A percentile compares a stretch with the other conserved stretches of the same genome.
Evolutionary conservation across 2,888 invertebrate genomes (phyloP).

Genomic region (Plebejus anna): DNA sequence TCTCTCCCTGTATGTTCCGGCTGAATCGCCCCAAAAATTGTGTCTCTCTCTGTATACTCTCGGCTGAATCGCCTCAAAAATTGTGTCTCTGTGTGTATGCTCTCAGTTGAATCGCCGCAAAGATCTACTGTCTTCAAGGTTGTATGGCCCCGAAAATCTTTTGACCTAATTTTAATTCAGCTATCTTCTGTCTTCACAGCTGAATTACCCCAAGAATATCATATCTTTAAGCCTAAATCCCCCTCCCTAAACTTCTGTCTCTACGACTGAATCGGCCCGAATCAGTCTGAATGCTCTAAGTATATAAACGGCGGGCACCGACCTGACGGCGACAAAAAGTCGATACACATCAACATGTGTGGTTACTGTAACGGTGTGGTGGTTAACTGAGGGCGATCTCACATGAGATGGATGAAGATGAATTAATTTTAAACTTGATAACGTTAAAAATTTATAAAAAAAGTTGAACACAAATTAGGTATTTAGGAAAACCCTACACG

Average conservation of each 20-base stretch:
- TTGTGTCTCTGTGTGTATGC: no score
- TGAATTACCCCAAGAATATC: not conserved
- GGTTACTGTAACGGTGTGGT: conserved; percentile 36
- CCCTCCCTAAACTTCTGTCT: not conserved
- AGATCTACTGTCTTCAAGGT: no score
- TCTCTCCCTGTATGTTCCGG: no score
- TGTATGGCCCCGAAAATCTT: no score
- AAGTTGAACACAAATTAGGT: no score
- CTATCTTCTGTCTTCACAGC: no score
- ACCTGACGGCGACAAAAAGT: conserved; percentile 37
- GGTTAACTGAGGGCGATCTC: conserved; percentile 30
- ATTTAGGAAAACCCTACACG: no score
- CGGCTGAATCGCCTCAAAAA: not conserved
- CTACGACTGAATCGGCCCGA: not conserved
- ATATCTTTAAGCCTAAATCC: no score
- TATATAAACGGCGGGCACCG: conserved; percentile 19
- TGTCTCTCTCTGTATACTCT: not conserved
- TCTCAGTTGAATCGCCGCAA: no score
- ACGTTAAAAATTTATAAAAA: no score
- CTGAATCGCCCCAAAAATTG: no score
- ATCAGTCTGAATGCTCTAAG: not conserved
- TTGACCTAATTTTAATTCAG: no score
- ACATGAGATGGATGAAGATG: conserved; percentile 26
- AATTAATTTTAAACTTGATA: not conserved
- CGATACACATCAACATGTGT: conserved; percentile 34